These are phyloP conservation scores for Macropus fuliginosus DNA, from an alignment of 2,797 vertebrate species.

Conservation along the genomic window DNA sequence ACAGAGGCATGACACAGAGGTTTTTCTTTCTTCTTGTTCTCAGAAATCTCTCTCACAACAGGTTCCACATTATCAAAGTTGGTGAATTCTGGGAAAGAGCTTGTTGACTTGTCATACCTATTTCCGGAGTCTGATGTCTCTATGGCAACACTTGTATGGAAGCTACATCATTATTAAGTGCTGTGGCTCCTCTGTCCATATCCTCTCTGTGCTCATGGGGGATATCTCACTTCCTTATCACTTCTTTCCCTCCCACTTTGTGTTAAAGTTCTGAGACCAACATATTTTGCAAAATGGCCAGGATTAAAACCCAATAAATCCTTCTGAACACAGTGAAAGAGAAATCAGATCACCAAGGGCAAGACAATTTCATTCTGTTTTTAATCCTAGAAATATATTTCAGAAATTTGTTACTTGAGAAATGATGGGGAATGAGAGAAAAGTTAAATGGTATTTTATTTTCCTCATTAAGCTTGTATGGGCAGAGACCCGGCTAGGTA, in stretches of 20 bases:
- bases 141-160: not conserved
- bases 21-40: not conserved
- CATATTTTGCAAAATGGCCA: slow-evolving; percentile 19
- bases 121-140: not conserved
- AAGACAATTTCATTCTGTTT: slow-evolving; percentile 13
- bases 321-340: slow-evolving; percentile 24
- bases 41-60: not conserved
- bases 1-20: not conserved
- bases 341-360: slow-evolving; percentile 5
- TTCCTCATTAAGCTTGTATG: slow-evolving; percentile 30
- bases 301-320: slow-evolving; percentile 43
- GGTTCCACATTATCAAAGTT: not conserved
- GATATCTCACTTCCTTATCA: not conserved
- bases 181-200: slow-evolving; percentile 4
- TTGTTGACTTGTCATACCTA: not conserved
- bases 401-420: not conserved
- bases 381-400: slow-evolving; percentile 45
- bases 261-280: not conserved
- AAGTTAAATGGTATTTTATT: slow-evolving; percentile 25
- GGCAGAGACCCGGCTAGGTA: not conserved
- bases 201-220: not conserved
- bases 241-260: not conserved
- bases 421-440: not conserved
- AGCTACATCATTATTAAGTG: slow-evolving; percentile 26
- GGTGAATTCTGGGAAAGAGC: not conserved